Evolutionary conservation across 2,113 vertebrate genomes (phyloP), one percentile per base, ranked within the genome.

Genomic region (Silurus meridionalis): DNA sequence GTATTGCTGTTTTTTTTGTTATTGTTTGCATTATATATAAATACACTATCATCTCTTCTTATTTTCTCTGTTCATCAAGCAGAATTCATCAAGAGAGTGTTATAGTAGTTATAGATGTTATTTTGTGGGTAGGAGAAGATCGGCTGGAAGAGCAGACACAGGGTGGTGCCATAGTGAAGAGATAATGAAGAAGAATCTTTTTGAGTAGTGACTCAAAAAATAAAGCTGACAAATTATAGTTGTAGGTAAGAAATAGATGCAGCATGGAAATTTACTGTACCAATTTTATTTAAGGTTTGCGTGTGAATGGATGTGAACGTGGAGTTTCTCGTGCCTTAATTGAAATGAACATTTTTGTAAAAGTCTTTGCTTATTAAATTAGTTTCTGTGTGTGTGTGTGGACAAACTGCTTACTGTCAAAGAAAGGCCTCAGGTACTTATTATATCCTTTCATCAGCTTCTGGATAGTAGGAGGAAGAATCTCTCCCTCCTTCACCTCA

Each of bases 371-470:
- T 79, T 6, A 79, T 28, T 79, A 5, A 58, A 58, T 79, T 79
- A 4, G 21, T 74, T 21, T 74, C 17, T 28, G 8, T 57, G 55
- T 57, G 28, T 37, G 53, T n/a, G 9, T 46, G 19, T 25, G 50
- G 23, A 52, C n/a, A 83, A 14, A 79, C 1, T 67, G n/a, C 97
- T 96, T 95, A 97, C 97, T 94, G 84, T 97, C 96, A 95, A 97
- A 97, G 93, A 97, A 97, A 3, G 97, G 97, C 85, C 97, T 93
- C 14, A 97, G 94, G 92, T 97, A 97, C 91, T 97, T 97, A 94
- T 97, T 97, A 92, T 97, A 97, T 89, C 97, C 97, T 93, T 96
- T 96, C 94, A 97, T 96, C 92, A 97, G 95, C 91, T 94, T 96
- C 88, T 97, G 96, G 91, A 97, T 96, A 80, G 96, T 96, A 66